Percentiles rank a stretch among this genome's conserved stretches.
phyloP scores from a whole-genome alignment of 2,113 vertebrate species.

The Epinephelus lanceolatus region DNA sequence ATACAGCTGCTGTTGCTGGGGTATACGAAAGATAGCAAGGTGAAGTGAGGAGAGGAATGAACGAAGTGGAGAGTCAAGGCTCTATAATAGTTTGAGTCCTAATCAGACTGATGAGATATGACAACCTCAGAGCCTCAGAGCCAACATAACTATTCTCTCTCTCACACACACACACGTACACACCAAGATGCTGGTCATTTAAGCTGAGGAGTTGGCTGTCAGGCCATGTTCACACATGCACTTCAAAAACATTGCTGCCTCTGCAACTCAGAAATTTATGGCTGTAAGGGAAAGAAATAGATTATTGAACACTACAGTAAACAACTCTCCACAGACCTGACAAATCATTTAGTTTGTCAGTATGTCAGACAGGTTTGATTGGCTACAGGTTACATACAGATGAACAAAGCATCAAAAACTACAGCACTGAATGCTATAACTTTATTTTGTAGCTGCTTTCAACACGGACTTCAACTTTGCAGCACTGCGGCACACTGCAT shows the following conservation, averaged over 20 bases:
- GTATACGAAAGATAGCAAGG: slow-evolving; percentile 25
- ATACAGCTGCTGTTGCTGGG: slow-evolving; percentile 16
- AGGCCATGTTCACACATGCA: slow-evolving; percentile 46
- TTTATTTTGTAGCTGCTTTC: neutral
- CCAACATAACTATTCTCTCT: slow-evolving; percentile 33
- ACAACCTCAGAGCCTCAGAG: slow-evolving; percentile 69
- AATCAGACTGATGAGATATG: slow-evolving; percentile 71
- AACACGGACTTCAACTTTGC: neutral
- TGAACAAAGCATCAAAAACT: slow-evolving; percentile 9
- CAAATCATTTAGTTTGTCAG: slow-evolving; percentile 29
- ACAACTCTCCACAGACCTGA: slow-evolving; percentile 25
- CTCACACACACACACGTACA: slow-evolving; percentile 11
- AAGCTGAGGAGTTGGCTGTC: slow-evolving; percentile 30
- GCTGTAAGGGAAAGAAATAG: slow-evolving; percentile 19
- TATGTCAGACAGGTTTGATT: slow-evolving; percentile 9
- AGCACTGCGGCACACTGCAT: slow-evolving; percentile 5
- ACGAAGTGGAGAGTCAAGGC: slow-evolving; percentile 44
- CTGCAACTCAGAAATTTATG: slow-evolving; percentile 36
- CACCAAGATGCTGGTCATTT: slow-evolving; percentile 50
- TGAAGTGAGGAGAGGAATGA: slow-evolving; percentile 49
- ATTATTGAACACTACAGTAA: slow-evolving; percentile 46
- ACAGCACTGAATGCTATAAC: neutral
- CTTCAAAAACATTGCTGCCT: slow-evolving; percentile 49
- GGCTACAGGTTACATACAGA: slow-evolving; percentile 5
- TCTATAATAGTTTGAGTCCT: slow-evolving; percentile 64